Evolutionary conservation across 2,797 vertebrate species (phyloP), one percentile per base, ranked within the genome.

Genomic region (Allobates femoralis): DNA sequence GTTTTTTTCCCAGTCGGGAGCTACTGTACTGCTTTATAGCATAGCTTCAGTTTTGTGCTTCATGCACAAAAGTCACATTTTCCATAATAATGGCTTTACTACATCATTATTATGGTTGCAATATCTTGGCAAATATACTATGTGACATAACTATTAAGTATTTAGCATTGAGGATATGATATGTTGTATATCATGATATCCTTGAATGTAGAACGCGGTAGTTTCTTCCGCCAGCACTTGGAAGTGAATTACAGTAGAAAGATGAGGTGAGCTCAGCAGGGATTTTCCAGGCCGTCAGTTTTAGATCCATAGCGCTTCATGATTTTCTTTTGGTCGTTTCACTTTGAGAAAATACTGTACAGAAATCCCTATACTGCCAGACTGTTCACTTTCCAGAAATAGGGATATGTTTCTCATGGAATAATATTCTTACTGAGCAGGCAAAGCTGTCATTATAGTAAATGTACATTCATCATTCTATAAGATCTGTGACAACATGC

Each of bases 261-360:
- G 51, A 86, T 71, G 85, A 83, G 79, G 46, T 58, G 80, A 82
- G 73, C 85, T 69, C 85, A 86, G 85, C 58, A 78, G 71, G 79
- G 85, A 83, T 82, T 86, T 78, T 86, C 79, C 74, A 86, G 60
- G 51, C 85, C 76, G 80, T 86, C 71, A 69, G 85, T 69, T 86
- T 86, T 82, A 76, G 85, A 76, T 82, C 71, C 41, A 50, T 23
- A 74, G 37, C 26, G 26, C 85, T 75, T 81, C 78, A 81, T 73
- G 79, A 86, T 83, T 86, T 79, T 86, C 71, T 80, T 69, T 67
- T 56, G 71, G 79, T 64, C 79, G 78, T 73, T 83, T 82, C 74
- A 67, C 71, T 82, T 23, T 12, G 28, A 66, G 71, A 71, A 86
- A 78, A 76, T 78, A 58, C 79, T 69, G 73, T 69, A 77, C 32